phyloP scores from a whole-genome alignment of 2,797 vertebrate genomes.

The Propithecus deckenii region DNA sequence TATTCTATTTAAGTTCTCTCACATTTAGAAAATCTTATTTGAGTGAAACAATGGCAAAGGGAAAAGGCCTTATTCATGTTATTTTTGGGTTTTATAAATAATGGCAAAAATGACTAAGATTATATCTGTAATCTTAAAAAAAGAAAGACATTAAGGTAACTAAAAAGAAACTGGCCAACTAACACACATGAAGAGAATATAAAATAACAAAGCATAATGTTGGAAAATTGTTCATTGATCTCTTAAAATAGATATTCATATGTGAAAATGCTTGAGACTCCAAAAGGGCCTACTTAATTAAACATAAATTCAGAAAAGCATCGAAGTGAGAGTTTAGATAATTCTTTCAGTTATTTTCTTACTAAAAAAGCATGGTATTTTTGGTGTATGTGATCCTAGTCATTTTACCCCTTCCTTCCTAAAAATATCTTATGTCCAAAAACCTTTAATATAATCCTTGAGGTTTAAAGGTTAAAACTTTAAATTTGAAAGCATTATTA shows the following conservation, averaged over 20 bases:
- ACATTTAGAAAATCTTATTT: constrained; percentile 54
- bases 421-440: constrained; percentile 4
- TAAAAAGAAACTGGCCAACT: constrained; percentile 48
- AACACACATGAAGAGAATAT: constrained; percentile 52
- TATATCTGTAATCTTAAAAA: constrained; percentile 61
- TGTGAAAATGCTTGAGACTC: constrained; percentile 32
- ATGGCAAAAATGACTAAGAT: constrained; percentile 55
- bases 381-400: not conserved
- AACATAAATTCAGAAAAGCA: constrained; percentile 59
- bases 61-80: constrained; percentile 49
- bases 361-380: not conserved
- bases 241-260: constrained; percentile 65
- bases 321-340: constrained; percentile 46
- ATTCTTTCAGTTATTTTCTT: constrained; percentile 50
- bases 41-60: constrained; percentile 47
- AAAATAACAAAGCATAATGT: constrained; percentile 56
- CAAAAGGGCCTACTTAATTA: constrained; percentile 51
- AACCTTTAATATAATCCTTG: not conserved
- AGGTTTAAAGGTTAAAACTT: constrained; percentile 54
- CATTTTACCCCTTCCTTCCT: not conserved
- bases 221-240: constrained; percentile 57
- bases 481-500: constrained; percentile 41
- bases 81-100: constrained; percentile 54
- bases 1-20: not conserved
- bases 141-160: constrained; percentile 28